A percentile compares a stretch with the other conserved stretches of the same genome.
Evolutionary conservation across 2,113 vertebrate species (phyloP).

Genomic region (Speoplatyrhinus poulsoni): DNA sequence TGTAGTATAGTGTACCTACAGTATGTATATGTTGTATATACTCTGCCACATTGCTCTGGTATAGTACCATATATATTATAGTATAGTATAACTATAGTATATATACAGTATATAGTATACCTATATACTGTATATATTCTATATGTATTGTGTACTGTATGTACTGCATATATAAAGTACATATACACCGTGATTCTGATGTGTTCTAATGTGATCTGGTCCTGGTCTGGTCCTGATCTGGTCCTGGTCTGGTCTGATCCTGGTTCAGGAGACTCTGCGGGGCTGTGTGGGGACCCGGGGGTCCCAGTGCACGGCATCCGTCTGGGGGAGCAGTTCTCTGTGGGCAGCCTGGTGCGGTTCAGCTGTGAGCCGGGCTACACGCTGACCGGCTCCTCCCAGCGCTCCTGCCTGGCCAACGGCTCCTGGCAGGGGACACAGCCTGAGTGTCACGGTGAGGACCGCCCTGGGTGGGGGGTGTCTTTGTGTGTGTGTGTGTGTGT

Average conservation of each 20-base stretch:
- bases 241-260: neutral
- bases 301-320: slow-evolving; percentile 90
- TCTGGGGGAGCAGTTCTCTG: slow-evolving; percentile 85
- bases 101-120: too few species aligned
- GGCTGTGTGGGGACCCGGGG: slow-evolving; percentile 90
- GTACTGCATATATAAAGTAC: neutral
- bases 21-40: too few species aligned
- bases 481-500: too few species aligned
- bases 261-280: slow-evolving; percentile 80
- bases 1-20: too few species aligned
- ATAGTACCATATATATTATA: too few species aligned
- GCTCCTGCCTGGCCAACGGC: slow-evolving; percentile 83
- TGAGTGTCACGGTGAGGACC: slow-evolving; percentile 88
- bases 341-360: slow-evolving; percentile 83
- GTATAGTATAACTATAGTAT: too few species aligned
- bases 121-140: too few species aligned
- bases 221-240: neutral
- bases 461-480: neutral
- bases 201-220: neutral
- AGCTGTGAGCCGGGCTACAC: slow-evolving; percentile 92
- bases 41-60: too few species aligned
- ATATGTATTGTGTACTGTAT: neutral
- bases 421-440: slow-evolving; percentile 90
- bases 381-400: slow-evolving; percentile 87
- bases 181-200: neutral